These are phyloP conservation scores for Alethe castanea DNA, from an alignment of 2,113 vertebrate species.

Conservation along the genomic window DNA sequence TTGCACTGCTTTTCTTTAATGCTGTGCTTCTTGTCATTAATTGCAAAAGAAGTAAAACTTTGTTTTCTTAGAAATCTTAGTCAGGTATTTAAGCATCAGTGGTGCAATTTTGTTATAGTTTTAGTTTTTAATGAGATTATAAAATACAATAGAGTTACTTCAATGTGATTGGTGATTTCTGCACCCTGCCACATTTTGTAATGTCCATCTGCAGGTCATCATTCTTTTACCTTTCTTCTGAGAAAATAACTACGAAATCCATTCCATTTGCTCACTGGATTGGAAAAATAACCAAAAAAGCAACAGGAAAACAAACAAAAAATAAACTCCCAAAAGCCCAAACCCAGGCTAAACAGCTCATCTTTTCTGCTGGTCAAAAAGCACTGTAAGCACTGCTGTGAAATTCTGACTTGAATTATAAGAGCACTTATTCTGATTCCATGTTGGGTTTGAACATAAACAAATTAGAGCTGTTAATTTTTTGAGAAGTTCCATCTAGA, in stretches of 20 bases:
- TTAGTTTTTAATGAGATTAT: not conserved
- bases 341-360: not conserved
- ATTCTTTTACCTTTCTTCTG: not conserved
- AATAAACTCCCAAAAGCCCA: not conserved
- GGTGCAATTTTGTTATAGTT: not conserved
- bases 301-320: not conserved
- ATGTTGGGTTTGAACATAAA: not conserved
- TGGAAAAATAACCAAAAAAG: not conserved
- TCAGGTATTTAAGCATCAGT: not conserved
- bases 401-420: not conserved
- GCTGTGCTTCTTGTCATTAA: not conserved
- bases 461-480: conserved; percentile 56
- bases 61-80: not conserved
- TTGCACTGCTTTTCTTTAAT: not conserved
- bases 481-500: conserved; percentile 43
- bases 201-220: not conserved
- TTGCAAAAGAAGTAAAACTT: not conserved
- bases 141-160: not conserved
- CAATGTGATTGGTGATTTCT: not conserved
- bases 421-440: not conserved
- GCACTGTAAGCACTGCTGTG: not conserved
- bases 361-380: not conserved
- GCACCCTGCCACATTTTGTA: not conserved
- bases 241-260: not conserved
- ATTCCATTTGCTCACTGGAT: not conserved